Base-by-base conservation (phyloP, 2,797 vertebrate genomes). In the Pipistrellus pipistrellus region DNA sequence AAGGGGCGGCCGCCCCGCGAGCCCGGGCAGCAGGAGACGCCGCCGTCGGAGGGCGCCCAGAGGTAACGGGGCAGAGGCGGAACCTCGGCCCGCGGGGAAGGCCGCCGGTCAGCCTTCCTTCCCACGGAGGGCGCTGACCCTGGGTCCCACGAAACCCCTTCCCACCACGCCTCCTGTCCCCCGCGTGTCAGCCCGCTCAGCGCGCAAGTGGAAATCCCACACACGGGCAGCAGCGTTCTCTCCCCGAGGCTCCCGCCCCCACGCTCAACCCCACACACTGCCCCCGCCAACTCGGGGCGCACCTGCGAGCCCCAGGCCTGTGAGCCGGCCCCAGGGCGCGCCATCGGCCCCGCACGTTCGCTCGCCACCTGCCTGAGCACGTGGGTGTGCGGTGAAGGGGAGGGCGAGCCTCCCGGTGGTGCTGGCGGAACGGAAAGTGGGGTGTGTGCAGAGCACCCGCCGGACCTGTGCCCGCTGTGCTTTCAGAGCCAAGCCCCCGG, bases 401-500 rank as follows among this genome's bases (percentile, higher is more conserved):
- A 0, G 4, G 25, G 27, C 1, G 2, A 1, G 15, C 23, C 27
- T 55, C 62, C 53, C 17, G 23, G 48, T 9, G 7, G 23, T n/a
- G 4, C 0, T 3, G 86, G 59, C 9, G 11, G 18, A 4, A 3
- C 0, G 0, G 1, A 0, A 14, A 15, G 2, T 0, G 8, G 48
- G 5, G 46, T n/a, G 35, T 14, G 88, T 38, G 0, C 6, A 66
- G 57, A 11, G 80, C 5, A 3, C 2, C 7, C 3, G 9, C 80
- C 2, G 4, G 10, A 0, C 1, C 55, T 41, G 0, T 1, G 14
- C 8, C 59, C 20, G 71, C 90, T 97, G 97, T 91, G 53, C 1
- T 97, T 96, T 95, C 90, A 98, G 98, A 96, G 88, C 91, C 73
- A 94, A 92, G 78, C 88, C 95, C 86, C 55, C 53, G 32, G 95